These are phyloP conservation scores for Forbesichthys papilliferus DNA, from an alignment of 2,113 vertebrate species.

Conservation along the genomic window DNA sequence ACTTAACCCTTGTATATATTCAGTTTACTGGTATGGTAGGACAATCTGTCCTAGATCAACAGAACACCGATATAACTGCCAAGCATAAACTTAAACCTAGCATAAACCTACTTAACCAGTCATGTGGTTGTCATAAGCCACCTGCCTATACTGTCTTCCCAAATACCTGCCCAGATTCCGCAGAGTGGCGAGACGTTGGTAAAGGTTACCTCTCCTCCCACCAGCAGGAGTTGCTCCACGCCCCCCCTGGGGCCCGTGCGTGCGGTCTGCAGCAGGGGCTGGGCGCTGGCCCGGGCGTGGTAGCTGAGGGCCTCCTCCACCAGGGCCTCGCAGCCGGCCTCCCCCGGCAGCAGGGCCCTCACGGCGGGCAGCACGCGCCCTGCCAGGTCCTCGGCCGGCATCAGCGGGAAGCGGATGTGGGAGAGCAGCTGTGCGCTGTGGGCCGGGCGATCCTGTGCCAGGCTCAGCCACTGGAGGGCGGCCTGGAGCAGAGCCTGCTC, in stretches of 20 bases:
- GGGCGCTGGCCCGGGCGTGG: constrained; percentile 80
- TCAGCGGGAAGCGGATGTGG: constrained; percentile 88
- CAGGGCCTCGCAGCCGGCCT: constrained; percentile 81
- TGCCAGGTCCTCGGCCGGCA: constrained; percentile 83
- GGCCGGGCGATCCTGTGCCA: constrained; percentile 77
- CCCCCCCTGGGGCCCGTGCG: constrained; percentile 80
- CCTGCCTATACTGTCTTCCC: too few species aligned
- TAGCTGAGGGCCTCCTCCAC: constrained; percentile 88
- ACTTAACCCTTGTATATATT: too few species aligned
- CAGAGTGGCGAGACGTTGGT: too few species aligned
- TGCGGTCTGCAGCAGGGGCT: constrained; percentile 86
- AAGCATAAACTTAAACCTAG: too few species aligned
- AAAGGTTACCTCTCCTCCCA: constrained; percentile 83
- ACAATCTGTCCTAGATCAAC: too few species aligned
- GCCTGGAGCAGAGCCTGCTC: constrained; percentile 88
- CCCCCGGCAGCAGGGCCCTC: constrained; percentile 81
- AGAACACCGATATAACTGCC: too few species aligned
- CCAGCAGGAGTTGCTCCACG: constrained; percentile 84
- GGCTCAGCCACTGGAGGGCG: constrained; percentile 87
- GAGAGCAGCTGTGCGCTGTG: constrained; percentile 83
- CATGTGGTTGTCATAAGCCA: too few species aligned
- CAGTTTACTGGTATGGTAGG: too few species aligned
- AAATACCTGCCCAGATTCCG: too few species aligned
- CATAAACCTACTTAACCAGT: too few species aligned
- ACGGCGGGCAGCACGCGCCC: constrained; percentile 81